Base-by-base conservation (phyloP, 2,888 invertebrate species). In the Aspidiotus destructor region DNA sequence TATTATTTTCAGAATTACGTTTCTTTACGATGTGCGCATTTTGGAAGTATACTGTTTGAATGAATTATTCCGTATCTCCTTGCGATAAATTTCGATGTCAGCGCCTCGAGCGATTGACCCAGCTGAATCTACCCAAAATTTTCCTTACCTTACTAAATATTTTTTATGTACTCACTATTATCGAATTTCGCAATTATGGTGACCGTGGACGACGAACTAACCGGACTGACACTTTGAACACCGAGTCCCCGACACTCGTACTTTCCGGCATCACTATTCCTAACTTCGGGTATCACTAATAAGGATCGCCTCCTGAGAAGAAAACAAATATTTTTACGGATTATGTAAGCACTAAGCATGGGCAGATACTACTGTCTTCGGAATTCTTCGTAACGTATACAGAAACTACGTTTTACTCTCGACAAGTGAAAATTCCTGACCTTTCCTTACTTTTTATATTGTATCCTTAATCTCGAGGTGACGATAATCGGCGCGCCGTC, bases 191-290 rank as follows among this genome's bases (percentile, higher is more conserved):
- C 72, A 70, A 72, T 73, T 55, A 73, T 71, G 62, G 73, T 73
- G 69, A 73, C 73, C 60, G 71, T 72, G 61, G 74, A 73, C 67
- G 64, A 70, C 17, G 70, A 68, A 15, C 68, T 54, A 40, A 70
- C 71, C 17, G 70, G 68, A 57, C 70, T 72, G 60, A 69, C 81
- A 80, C 71, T 83, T 81, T 71, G 81, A 72, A 85, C 84, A 73
- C 85, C 85, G 77, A 85, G 85, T 72, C 89, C 89, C 75, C 87
- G 82, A 80, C 92, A 92, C 80, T 89, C 88, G 80, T 91, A 92
- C 75, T 81, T 80, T 76, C 89, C 91, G 74, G 85, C 83, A 81
- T 90, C 89, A 78, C 86, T 84, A 74, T 81, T 83, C 76, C 83
- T 83, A 75, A 86, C 86, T 76, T 85, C 85, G 76, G 83, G 83